Evolutionary conservation across 2,797 vertebrate species (phyloP).

Genomic region (Parauchenoglanis punctatus): DNA sequence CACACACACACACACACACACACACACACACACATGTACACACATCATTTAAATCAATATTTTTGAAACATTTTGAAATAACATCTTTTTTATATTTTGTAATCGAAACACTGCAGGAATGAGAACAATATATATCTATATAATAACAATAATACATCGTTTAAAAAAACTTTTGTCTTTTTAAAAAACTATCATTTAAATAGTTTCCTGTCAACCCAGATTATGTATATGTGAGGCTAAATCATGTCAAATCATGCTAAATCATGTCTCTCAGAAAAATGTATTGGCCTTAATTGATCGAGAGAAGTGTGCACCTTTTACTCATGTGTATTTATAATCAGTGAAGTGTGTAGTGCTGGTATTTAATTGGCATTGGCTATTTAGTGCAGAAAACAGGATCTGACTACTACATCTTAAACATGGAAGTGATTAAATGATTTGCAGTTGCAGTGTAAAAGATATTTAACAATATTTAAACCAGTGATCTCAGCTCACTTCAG

Average conservation of each 20-base stretch:
- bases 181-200: background rate
- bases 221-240: background rate
- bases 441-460: background rate
- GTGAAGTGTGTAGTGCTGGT: background rate
- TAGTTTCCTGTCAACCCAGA: background rate
- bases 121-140: background rate
- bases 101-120: background rate
- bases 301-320: background rate
- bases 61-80: background rate
- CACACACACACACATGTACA: background rate
- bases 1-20: background rate
- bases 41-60: background rate
- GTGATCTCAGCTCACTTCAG: background rate
- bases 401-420: background rate
- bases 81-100: background rate
- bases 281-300: background rate
- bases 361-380: background rate
- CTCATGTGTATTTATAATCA: background rate
- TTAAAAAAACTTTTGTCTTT: background rate
- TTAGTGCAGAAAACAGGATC: background rate
- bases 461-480: background rate
- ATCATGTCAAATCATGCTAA: background rate
- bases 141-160: background rate
- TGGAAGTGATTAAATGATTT: slow-evolving; percentile 6
- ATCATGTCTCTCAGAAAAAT: background rate